A percentile compares a stretch with the other conserved stretches of the same genome.
These are phyloP conservation scores for Apantesis nais DNA, from an alignment of 2,888 invertebrate genomes.

Conservation along the genomic window DNA sequence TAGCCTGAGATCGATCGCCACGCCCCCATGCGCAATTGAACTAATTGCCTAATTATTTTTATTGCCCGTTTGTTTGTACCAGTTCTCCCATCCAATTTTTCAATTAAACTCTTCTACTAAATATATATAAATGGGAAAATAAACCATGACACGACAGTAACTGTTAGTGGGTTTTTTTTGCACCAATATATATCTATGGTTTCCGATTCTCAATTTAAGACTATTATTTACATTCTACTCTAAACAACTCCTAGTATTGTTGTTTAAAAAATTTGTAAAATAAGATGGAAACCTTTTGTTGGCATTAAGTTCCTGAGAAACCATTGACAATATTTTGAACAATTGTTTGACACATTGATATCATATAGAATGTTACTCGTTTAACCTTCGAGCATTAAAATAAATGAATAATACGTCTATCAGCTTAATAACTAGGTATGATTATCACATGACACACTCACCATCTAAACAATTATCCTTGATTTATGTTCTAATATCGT, in stretches of 20 bases:
- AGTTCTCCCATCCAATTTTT: slow-evolving; percentile 70
- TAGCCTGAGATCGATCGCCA: slow-evolving; percentile 63
- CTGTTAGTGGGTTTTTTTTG: slow-evolving; percentile 25
- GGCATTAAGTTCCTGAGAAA: slow-evolving; percentile 10
- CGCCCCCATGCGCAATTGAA: slow-evolving; percentile 70
- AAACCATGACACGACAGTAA: slow-evolving; percentile 20
- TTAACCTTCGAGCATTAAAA: slow-evolving; percentile 20
- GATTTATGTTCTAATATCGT: slow-evolving; percentile 25
- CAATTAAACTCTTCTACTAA: slow-evolving; percentile 56
- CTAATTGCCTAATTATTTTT: slow-evolving; percentile 83
- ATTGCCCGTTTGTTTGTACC: slow-evolving; percentile 78
- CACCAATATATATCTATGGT: no score
- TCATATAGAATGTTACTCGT: slow-evolving; percentile 3
- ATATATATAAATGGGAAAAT: slow-evolving; percentile 30
- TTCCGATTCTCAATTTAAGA: slow-evolving; percentile 28
- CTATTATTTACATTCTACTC: slow-evolving; percentile 30
- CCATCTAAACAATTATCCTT: slow-evolving; percentile 26
- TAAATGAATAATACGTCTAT: slow-evolving; percentile 35
- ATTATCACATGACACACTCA: slow-evolving; percentile 28
- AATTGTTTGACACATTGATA: not conserved
- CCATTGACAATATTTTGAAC: not conserved
- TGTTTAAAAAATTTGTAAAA: slow-evolving; percentile 43
- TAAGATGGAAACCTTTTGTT: slow-evolving; percentile 45
- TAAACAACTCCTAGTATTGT: slow-evolving; percentile 25
- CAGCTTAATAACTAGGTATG: slow-evolving; percentile 15